Conservation (phyloP, 1,140 invertebrate species). For the Eumaeus atala region DNA sequence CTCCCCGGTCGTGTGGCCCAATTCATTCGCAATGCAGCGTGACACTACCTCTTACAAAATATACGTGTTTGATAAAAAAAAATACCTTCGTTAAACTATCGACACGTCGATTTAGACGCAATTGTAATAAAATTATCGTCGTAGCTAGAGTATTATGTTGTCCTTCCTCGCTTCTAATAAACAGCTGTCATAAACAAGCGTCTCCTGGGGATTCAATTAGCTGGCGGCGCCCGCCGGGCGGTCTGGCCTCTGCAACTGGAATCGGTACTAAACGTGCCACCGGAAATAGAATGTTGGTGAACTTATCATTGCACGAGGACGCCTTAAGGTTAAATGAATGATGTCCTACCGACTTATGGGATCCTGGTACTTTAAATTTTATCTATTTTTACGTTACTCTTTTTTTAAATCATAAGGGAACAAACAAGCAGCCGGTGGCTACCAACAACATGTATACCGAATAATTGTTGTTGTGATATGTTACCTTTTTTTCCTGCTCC, state of each 20-base stretch:
- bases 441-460: too few relatives aligned
- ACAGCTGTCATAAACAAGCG: slow-evolving; percentile 5
- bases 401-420: too few relatives aligned
- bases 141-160: background rate
- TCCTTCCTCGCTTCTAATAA: too few relatives aligned
- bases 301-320: background rate
- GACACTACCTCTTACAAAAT: too few relatives aligned
- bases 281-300: slow-evolving; percentile 27
- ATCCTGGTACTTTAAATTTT: background rate
- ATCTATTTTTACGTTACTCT: background rate
- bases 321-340: slow-evolving; percentile 14
- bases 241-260: slow-evolving; percentile 10
- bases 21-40: too few relatives aligned
- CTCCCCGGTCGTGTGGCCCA: too few relatives aligned
- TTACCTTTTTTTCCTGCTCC: too few relatives aligned
- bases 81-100: background rate
- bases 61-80: too few relatives aligned
- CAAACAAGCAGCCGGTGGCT: too few relatives aligned
- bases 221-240: slow-evolving; percentile 21
- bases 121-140: background rate
- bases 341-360: background rate
- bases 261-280: slow-evolving; percentile 26
- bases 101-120: background rate
- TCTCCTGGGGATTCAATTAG: background rate
- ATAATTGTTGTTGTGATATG: background rate